Conservation (phyloP, 2,797 vertebrate genomes). For the Anabas testudineus region DNA sequence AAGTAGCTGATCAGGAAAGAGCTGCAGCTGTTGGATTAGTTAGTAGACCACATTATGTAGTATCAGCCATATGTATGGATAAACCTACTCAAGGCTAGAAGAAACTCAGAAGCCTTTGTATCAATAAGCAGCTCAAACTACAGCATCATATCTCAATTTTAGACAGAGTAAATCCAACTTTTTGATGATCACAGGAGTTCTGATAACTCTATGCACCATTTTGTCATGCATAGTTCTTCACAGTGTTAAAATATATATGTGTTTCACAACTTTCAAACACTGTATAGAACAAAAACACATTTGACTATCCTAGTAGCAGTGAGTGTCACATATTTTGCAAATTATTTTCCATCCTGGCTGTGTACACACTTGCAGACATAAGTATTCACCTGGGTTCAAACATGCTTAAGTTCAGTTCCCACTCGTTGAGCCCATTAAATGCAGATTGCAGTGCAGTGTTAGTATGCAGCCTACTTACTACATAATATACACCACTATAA, state of each 20-base stretch:
- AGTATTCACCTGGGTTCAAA: constrained; percentile 18
- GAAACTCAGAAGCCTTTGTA: not conserved
- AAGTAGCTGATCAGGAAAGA: constrained; percentile 44
- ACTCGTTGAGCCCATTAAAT: constrained; percentile 14
- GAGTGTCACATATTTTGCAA: not conserved
- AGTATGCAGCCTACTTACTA: not conserved
- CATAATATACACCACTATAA: not conserved
- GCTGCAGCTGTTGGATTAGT: constrained; percentile 9
- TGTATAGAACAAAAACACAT: constrained; percentile 1
- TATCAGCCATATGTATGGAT: not conserved
- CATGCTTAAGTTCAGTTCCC: constrained; percentile 4
- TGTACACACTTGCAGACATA: not conserved
- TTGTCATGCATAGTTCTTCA: not conserved
- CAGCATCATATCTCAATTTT: not conserved
- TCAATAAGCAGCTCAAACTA: constrained; percentile 8
- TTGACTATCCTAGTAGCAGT: not conserved
- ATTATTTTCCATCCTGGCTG: not conserved
- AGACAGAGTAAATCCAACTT: constrained; percentile 2
- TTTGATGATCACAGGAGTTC: not conserved
- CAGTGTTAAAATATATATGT: not conserved
- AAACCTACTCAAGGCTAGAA: not conserved
- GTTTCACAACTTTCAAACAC: not conserved
- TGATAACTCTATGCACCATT: not conserved
- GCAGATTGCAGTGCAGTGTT: constrained; percentile 4
- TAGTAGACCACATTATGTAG: constrained; percentile 3